Evolutionary conservation across 2,113 vertebrate species (phyloP), one percentile per base, ranked within the genome.

Genomic region (Centrocercus urophasianus): DNA sequence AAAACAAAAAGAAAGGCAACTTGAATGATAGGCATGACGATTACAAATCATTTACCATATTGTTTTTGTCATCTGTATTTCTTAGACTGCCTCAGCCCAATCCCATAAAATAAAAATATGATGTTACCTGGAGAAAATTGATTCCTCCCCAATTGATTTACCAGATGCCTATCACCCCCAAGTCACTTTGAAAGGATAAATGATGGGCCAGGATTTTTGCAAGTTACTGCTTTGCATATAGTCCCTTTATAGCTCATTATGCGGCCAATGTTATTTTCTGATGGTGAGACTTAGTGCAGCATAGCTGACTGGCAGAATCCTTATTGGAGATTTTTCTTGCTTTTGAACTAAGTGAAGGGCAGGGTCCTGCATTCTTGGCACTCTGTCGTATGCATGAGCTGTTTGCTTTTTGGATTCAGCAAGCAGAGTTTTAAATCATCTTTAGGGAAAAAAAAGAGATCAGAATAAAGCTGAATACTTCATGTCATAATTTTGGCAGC

Each of bases 371-470:
- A 78, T 96, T 96, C 83, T 93, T 97, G 94, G 93, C 89, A 90
- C 83, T 47, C 36, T 65, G 48, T 95, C 70, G 45, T 86, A 78
- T 90, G 52, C 79, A 95, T 95, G 94, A 95, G 94, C 89, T 95
- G 89, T 95, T 96, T 96, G 91, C 71, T 93, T 96, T 96, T 88
- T 95, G 69, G 85, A 95, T 91, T 90, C 85, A 83, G 83, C 65
- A 89, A 93, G 89, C 89, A 90, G 90, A 74, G 79, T 93, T 97
- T 95, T 95, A 95, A 96, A 95, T 96, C 89, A 93, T 95, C 82
- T 94, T 86, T 72, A 88, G 88, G 89, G 91, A 52, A 95, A 93
- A 77, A 92, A 94, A 84, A 89, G 43, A 88, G 72, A 94, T 93
- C 93, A 94, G 95, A 95, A 95, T 91, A 96, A 75, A 93, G 54